Evolutionary conservation across 2,797 vertebrate genomes (phyloP).

Genomic region (Meda fulgida): DNA sequence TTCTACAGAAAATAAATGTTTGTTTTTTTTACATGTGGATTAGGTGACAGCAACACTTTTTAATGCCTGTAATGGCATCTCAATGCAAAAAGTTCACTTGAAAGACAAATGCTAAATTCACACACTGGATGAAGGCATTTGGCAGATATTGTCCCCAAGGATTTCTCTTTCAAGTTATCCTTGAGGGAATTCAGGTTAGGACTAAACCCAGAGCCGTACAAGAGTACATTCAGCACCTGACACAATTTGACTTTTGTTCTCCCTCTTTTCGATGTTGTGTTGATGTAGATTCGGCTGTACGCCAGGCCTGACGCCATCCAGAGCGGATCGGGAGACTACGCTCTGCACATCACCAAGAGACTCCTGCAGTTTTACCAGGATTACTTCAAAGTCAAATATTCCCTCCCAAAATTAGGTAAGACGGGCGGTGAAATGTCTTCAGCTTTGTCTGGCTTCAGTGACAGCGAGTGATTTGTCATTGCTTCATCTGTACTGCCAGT

Average conservation of each 20-base stretch:
- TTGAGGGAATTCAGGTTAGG: neutral
- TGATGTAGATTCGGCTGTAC: slow-evolving; percentile 83
- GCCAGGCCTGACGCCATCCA: slow-evolving; percentile 86
- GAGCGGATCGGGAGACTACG: slow-evolving; percentile 88
- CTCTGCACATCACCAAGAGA: slow-evolving; percentile 87
- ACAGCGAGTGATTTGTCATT: neutral
- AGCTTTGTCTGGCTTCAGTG: neutral
- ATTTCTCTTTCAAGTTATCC: slow-evolving; percentile 14
- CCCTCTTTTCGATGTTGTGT: slow-evolving; percentile 58
- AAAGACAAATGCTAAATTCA: neutral
- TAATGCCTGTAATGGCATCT: too few relatives aligned
- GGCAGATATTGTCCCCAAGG: neutral
- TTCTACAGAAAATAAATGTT: neutral
- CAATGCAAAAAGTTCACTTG: neutral
- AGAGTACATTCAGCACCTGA: neutral
- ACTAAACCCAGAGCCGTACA: neutral
- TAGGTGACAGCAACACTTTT: neutral
- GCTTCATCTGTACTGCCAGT: neutral
- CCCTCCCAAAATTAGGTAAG: slow-evolving; percentile 61
- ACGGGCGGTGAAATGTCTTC: neutral
- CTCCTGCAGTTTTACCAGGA: slow-evolving; percentile 76
- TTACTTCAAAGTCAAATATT: slow-evolving; percentile 53
- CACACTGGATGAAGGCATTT: neutral
- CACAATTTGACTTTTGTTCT: slow-evolving; percentile 6
- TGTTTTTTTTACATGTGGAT: neutral